Evolutionary conservation across 2,797 vertebrate genomes (phyloP).

Genomic region (Gymnodraco acuticeps): DNA sequence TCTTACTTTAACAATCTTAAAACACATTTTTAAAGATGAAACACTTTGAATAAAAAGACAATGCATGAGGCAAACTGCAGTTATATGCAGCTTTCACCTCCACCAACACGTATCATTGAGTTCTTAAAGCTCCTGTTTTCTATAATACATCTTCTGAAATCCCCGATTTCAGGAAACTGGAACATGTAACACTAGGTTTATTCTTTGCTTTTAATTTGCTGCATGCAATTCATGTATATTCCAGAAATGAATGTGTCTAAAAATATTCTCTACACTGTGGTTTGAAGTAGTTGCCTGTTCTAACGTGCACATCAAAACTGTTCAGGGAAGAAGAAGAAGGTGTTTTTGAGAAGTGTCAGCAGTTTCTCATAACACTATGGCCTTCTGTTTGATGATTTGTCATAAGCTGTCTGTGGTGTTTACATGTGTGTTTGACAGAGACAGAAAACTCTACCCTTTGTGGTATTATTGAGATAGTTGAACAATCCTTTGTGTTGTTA

Average conservation of each 20-base stretch:
- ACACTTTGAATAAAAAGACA: conserved; percentile 7
- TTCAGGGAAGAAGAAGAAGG: conserved; percentile 26
- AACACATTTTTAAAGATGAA: background rate
- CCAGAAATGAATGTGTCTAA: conserved; percentile 59
- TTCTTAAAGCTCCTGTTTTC: background rate
- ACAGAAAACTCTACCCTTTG: conserved; percentile 25
- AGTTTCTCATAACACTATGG: conserved; percentile 26
- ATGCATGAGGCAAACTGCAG: background rate
- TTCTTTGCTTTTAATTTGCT: conserved; percentile 6
- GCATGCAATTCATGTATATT: conserved; percentile 20
- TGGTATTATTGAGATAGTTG: conserved; percentile 40
- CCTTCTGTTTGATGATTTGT: conserved; percentile 41
- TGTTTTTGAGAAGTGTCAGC: conserved; percentile 46
- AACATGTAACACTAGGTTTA: background rate
- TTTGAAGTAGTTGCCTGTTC: conserved; percentile 10
- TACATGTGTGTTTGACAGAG: conserved; percentile 29
- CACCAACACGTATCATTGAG: background rate
- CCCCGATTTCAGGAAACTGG: background rate
- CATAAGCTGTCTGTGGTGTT: conserved; percentile 39
- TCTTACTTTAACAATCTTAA: background rate
- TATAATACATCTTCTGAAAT: conserved; percentile 1
- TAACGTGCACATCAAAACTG: conserved; percentile 2
- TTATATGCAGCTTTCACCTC: background rate
- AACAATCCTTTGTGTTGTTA: conserved; percentile 27
- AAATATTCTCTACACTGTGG: conserved; percentile 33